Percentiles rank a stretch among this genome's conserved stretches.
Conservation (phyloP, 1,140 invertebrate species). For the Aphaenogaster ashmeadi region DNA sequence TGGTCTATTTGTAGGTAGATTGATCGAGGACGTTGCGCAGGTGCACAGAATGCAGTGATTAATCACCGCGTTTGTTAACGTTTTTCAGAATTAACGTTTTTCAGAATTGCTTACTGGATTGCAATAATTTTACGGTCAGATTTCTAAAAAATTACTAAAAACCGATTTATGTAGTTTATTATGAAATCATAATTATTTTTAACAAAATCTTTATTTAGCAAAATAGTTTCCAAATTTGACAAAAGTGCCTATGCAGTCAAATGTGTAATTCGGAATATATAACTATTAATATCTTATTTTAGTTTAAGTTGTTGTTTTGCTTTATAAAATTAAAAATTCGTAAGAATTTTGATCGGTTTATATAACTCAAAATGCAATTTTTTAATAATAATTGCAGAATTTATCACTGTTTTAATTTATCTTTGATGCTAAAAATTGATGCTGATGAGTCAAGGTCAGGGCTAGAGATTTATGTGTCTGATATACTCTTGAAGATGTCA, state of each 20-base stretch:
- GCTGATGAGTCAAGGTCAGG: constrained; percentile 72
- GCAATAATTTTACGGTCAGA: neutral
- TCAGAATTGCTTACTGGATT: constrained; percentile 18
- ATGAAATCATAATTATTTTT: constrained; percentile 17
- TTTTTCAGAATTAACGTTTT: constrained; percentile 3
- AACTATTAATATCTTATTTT: neutral
- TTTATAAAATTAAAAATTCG: neutral
- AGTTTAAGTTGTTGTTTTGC: neutral
- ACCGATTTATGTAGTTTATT: neutral
- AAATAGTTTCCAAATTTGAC: neutral
- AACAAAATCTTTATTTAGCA: neutral
- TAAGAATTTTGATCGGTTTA: neutral
- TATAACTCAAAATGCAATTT: neutral
- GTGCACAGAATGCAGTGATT: constrained; percentile 22
- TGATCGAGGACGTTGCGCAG: neutral
- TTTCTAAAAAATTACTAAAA: neutral
- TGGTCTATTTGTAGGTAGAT: neutral
- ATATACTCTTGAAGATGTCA: constrained; percentile 65
- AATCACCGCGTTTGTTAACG: constrained; percentile 16
- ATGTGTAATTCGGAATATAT: neutral
- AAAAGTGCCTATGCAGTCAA: neutral
- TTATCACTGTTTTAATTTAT: neutral
- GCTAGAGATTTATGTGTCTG: constrained; percentile 67
- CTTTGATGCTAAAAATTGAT: constrained; percentile 22
- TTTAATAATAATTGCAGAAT: constrained; percentile 8